A percentile compares a stretch with the other conserved stretches of the same genome.
Evolutionary conservation across 2,888 invertebrate species (phyloP).

Genomic region (Callinectes sapidus): DNA sequence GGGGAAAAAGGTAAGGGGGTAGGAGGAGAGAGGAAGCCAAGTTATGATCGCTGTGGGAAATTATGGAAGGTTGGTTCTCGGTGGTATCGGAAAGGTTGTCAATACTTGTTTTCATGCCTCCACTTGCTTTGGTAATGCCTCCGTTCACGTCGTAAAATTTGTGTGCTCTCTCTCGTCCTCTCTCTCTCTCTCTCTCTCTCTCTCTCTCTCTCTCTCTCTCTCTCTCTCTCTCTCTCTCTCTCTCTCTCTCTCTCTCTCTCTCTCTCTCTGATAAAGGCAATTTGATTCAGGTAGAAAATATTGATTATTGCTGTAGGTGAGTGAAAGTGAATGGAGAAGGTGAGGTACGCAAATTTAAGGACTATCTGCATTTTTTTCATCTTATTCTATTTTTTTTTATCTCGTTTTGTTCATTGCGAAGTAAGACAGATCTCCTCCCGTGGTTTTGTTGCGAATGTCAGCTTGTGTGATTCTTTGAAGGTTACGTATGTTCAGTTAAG

Average conservation of each 20-base stretch:
- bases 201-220: conserved; percentile 21
- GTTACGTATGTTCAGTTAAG: background rate
- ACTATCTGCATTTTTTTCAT: background rate
- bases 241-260: background rate
- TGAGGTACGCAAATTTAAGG: background rate
- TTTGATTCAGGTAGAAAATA: background rate
- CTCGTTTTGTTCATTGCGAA: background rate
- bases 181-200: conserved; percentile 20
- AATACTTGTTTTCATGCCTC: conserved; percentile 21
- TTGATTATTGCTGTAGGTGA: background rate
- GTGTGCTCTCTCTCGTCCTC: background rate
- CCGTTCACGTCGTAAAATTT: conserved; percentile 12
- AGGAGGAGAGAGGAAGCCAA: conserved; percentile 27
- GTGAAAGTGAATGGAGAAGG: background rate
- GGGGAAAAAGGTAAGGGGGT: background rate
- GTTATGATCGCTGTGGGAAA: background rate
- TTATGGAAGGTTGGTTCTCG: conserved; percentile 21
- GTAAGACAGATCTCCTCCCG: background rate
- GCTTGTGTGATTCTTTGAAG: background rate
- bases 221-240: conserved; percentile 22
- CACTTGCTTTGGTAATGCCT: conserved; percentile 18
- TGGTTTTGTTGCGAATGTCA: background rate
- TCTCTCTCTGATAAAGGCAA: background rate
- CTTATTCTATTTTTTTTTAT: no score
- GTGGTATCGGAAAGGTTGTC: conserved; percentile 6